Percentiles rank a stretch among this genome's conserved stretches.
These are phyloP conservation scores for Urophycis tenuis DNA, from an alignment of 2,797 vertebrate genomes.

Conservation along the genomic window DNA sequence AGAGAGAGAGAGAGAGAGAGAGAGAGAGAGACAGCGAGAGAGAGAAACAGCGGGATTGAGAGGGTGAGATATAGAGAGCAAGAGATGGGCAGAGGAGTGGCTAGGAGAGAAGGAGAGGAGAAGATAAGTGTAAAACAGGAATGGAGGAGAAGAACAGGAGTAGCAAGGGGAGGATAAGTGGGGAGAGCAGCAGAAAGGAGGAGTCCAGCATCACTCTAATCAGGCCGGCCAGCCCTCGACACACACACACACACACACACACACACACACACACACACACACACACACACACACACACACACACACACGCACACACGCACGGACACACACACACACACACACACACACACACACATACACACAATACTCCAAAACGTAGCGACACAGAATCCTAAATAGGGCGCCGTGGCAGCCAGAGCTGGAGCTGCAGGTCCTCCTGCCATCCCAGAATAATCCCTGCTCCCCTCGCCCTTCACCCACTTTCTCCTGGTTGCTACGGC, in stretches of 20 bases:
- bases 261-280: conserved; percentile 7
- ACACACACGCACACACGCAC: conserved; percentile 2
- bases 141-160: no score
- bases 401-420: conserved; percentile 35
- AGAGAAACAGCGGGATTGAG: background rate
- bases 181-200: no score
- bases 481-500: conserved; percentile 49
- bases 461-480: conserved; percentile 15
- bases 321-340: conserved; percentile 7
- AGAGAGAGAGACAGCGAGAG: background rate
- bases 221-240: background rate
- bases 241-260: no score
- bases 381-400: conserved; percentile 63
- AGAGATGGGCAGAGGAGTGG: no score
- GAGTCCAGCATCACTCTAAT: conserved; percentile 1
- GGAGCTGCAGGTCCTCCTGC: conserved; percentile 30
- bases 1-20: background rate
- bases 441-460: conserved; percentile 9
- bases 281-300: conserved; percentile 8
- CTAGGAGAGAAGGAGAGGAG: no score
- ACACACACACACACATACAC: conserved; percentile 35
- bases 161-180: background rate
- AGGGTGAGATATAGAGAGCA: background rate
- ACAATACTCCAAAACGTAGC: conserved; percentile 32
- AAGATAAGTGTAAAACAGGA: no score